phyloP scores from a whole-genome alignment of 1,140 invertebrate species.

The Daktulosphaira vitifoliae region DNA sequence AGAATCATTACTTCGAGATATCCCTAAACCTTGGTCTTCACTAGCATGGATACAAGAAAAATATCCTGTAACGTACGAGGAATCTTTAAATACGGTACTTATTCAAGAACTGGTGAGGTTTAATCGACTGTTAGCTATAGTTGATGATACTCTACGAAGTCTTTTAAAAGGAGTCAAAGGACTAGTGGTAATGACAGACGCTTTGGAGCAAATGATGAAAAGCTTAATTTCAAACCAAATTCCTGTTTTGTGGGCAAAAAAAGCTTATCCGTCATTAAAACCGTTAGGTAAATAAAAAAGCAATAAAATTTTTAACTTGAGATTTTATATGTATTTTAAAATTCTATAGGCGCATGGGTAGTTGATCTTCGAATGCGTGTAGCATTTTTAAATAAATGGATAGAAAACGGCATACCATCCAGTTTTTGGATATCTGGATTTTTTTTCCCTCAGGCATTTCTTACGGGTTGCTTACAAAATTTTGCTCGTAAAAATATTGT shows the following conservation, averaged over 20 bases:
- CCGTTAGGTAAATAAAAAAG: slow-evolving; percentile 54
- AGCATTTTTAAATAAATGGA: slow-evolving; percentile 59
- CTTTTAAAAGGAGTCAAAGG: slow-evolving; percentile 66
- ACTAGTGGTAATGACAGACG: slow-evolving; percentile 66
- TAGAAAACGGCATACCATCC: slow-evolving; percentile 66
- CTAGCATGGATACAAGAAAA: slow-evolving; percentile 42
- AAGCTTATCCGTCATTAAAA: slow-evolving; percentile 73
- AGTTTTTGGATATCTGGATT: slow-evolving; percentile 91
- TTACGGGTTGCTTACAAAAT: slow-evolving; percentile 88
- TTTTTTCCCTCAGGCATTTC: slow-evolving; percentile 90
- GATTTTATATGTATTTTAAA: too few species aligned
- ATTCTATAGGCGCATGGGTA: slow-evolving; percentile 52
- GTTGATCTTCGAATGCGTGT: slow-evolving; percentile 47
- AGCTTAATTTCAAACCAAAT: slow-evolving; percentile 59
- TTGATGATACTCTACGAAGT: slow-evolving; percentile 55
- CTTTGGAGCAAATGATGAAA: slow-evolving; percentile 57
- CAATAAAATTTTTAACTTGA: too few species aligned
- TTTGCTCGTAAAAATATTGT: slow-evolving; percentile 83
- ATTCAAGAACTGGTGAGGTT: slow-evolving; percentile 71
- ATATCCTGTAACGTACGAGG: slow-evolving; percentile 67
- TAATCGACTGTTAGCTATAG: slow-evolving; percentile 56
- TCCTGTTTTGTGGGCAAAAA: slow-evolving; percentile 59
- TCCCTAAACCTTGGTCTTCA: neutral
- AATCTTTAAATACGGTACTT: slow-evolving; percentile 75
- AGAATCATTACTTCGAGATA: neutral